Evolutionary conservation across 2,113 vertebrate species (phyloP), one percentile per base, ranked within the genome.

Genomic region (Hippocampus zosterae): DNA sequence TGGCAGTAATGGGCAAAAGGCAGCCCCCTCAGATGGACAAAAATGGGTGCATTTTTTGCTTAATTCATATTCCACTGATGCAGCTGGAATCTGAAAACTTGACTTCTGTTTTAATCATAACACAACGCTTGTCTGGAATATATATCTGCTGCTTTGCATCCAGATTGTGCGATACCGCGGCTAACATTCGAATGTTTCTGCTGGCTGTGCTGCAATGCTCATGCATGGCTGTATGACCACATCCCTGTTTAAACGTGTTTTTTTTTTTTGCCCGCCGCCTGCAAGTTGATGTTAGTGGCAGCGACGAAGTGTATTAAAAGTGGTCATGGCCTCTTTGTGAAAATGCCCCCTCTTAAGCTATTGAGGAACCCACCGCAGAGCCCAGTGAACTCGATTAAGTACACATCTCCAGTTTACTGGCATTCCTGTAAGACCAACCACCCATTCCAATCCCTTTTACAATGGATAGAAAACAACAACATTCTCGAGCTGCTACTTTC

Each of bases 341-440:
- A 78, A 77, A 75, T 76, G 71, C 80, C 73, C 70, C 65, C 64
- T 33, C 64, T 33, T 52, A 8, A 71, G 68, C 76, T 77, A 62
- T 57, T 7, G 41, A 25, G 61, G 68, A 67, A 72, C 73, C 25
- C 53, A 4, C 74, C 40, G 42, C 62, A 72, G 78, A 72, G 76
- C 72, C 78, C 61, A 63, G 23, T 59, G 63, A 53, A 62, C 67
- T 69, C 74, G 69, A n/a, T 71, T 27, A 69, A 81, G 46, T 33
- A 71, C 69, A 66, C 56, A 10, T 56, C 72, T 25, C 5, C 59
- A 67, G 52, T 84, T 85, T 79, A 82, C 75, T 57, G 59, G 70
- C 67, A 76, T 81, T 85, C 76, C 83, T 81, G 83, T 33, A 77
- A 80, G 40, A 44, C 46, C 19, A 11, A 73, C 44, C 25, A 3